A percentile compares a stretch with the other conserved stretches of the same genome.
phyloP scores from a whole-genome alignment of 1,140 invertebrate species.

The Dendrolimus kikuchii region DNA sequence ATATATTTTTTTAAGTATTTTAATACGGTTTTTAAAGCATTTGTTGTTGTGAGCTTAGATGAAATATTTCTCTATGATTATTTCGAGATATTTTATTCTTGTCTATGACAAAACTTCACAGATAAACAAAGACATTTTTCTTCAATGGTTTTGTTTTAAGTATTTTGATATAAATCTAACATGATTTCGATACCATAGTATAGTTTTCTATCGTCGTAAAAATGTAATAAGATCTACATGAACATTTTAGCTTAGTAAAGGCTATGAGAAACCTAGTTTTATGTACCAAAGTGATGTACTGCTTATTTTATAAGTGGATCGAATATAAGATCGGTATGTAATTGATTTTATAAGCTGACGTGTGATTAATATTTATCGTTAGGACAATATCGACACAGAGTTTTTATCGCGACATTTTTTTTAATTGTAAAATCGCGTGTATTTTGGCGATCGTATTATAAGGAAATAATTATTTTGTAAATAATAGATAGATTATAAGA shows the following conservation, averaged over 20 bases:
- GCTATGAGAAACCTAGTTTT: conserved; percentile 44
- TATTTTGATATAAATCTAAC: too few relatives aligned
- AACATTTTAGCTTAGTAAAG: conserved; percentile 20
- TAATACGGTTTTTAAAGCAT: too few relatives aligned
- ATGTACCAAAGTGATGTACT: conserved; percentile 58
- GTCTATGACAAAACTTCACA: too few relatives aligned
- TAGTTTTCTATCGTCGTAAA: too few relatives aligned
- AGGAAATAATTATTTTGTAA: conserved; percentile 33
- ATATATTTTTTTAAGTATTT: too few relatives aligned
- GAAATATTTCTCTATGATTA: too few relatives aligned
- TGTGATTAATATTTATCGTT: conserved; percentile 46
- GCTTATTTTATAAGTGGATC: conserved; percentile 26
- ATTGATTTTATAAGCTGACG: conserved; percentile 37
- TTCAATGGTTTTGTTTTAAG: too few relatives aligned
- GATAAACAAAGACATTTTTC: too few relatives aligned
- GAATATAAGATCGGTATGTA: conserved; percentile 30
- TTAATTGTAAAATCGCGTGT: conserved; percentile 15
- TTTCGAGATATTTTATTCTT: too few relatives aligned
- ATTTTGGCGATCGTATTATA: conserved; percentile 18
- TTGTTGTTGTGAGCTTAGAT: too few relatives aligned
- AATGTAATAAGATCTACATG: too few relatives aligned
- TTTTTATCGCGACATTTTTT: conserved; percentile 24
- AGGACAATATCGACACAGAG: conserved; percentile 50
- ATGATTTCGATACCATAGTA: too few relatives aligned
- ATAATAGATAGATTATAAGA: conserved; percentile 39